Conservation (phyloP, 2,113 vertebrate species). For the Columba janthina region DNA sequence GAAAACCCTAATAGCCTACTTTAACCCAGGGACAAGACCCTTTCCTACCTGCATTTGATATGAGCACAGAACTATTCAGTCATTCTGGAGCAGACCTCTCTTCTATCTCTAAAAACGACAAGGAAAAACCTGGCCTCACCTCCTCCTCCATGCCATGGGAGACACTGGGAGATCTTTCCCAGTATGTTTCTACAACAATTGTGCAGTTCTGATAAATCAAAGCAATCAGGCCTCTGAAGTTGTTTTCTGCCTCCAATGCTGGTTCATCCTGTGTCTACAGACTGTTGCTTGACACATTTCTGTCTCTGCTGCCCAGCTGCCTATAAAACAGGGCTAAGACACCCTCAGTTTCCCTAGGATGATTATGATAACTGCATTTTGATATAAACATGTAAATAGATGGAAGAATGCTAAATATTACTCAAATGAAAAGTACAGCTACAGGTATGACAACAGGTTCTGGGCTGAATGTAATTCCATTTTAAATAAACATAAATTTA, state of each 20-base stretch:
- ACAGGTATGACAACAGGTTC: neutral
- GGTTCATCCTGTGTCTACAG: neutral
- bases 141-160: neutral
- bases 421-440: neutral
- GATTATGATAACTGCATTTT: neutral
- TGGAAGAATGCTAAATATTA: neutral
- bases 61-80: neutral
- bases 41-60: neutral
- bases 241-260: neutral
- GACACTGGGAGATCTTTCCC: neutral
- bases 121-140: rapidly evolving
- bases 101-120: neutral
- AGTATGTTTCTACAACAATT: neutral
- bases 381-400: neutral
- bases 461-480: neutral
- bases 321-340: neutral
- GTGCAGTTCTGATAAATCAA: neutral
- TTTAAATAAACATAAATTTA: neutral
- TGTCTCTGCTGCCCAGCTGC: neutral
- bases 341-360: neutral
- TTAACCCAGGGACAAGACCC: neutral
- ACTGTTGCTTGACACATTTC: neutral
- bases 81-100: neutral
- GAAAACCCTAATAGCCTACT: neutral
- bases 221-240: neutral